phyloP scores from a whole-genome alignment of 2,888 invertebrate species.

The Xanthorhoe designata region DNA sequence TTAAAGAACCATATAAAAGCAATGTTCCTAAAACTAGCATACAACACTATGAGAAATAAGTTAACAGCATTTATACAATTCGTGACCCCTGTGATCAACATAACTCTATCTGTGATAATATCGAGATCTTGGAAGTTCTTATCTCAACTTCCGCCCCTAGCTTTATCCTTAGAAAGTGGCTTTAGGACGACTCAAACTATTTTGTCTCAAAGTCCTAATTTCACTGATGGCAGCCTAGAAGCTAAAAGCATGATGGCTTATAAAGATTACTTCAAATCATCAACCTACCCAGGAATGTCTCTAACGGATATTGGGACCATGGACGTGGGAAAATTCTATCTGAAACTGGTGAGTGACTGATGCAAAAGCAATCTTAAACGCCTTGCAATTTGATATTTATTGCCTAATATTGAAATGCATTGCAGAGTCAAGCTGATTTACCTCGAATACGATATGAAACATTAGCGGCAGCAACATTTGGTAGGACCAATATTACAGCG shows the following conservation, averaged over 20 bases:
- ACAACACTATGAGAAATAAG: conserved; percentile 74
- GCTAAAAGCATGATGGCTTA: conserved; percentile 63
- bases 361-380: background rate
- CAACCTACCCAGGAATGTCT: conserved; percentile 59
- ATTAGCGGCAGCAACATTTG: conserved; percentile 85
- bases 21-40: conserved; percentile 75
- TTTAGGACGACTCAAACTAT: conserved; percentile 70
- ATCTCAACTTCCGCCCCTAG: conserved; percentile 86
- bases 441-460: conserved; percentile 80
- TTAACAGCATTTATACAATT: conserved; percentile 74
- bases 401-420: conserved; percentile 30
- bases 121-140: conserved; percentile 79
- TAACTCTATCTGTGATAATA: conserved; percentile 73
- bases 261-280: conserved; percentile 67
- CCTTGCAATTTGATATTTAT: conserved; percentile 1
- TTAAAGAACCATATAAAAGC: conserved; percentile 76
- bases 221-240: conserved; percentile 61
- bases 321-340: conserved; percentile 71
- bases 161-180: conserved; percentile 80
- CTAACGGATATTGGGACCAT: conserved; percentile 67
- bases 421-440: conserved; percentile 65
- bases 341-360: conserved; percentile 71
- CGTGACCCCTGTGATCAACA: conserved; percentile 76
- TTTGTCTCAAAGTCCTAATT: conserved; percentile 58
- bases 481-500: conserved; percentile 80